Evolutionary conservation across 2,888 invertebrate genomes (phyloP).

Genomic region (Helleia helle): DNA sequence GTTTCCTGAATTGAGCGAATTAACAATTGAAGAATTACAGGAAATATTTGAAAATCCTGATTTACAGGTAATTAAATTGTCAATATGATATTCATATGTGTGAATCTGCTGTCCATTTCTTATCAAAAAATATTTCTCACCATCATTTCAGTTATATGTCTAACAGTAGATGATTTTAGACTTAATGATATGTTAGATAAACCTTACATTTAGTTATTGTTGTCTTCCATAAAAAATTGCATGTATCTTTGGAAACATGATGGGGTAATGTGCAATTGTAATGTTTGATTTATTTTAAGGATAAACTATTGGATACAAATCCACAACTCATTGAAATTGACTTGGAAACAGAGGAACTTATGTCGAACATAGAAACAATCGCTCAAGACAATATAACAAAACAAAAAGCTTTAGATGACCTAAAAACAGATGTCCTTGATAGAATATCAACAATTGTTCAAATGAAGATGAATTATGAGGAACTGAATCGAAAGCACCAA

Average conservation of each 20-base stretch:
- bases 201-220: too few species aligned
- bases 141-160: too few species aligned
- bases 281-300: slow-evolving; percentile 46
- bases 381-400: slow-evolving; percentile 79
- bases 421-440: slow-evolving; percentile 75
- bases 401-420: slow-evolving; percentile 71
- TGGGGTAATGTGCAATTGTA: too few species aligned
- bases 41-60: slow-evolving; percentile 80
- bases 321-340: slow-evolving; percentile 80
- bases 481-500: slow-evolving; percentile 79
- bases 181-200: too few species aligned
- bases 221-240: too few species aligned
- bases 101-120: too few species aligned
- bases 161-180: too few species aligned
- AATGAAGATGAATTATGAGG: slow-evolving; percentile 80
- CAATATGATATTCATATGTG: too few species aligned
- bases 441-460: slow-evolving; percentile 80
- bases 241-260: too few species aligned
- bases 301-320: slow-evolving; percentile 81
- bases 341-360: slow-evolving; percentile 79
- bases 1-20: slow-evolving; percentile 52
- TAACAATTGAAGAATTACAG: slow-evolving; percentile 77
- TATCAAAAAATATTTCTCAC: too few species aligned
- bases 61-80: slow-evolving; percentile 62
- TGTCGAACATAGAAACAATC: slow-evolving; percentile 78